Percentiles rank a stretch among this genome's conserved stretches.
Evolutionary conservation across 2,888 invertebrate genomes (phyloP).

Genomic region (Desoria tigrina): DNA sequence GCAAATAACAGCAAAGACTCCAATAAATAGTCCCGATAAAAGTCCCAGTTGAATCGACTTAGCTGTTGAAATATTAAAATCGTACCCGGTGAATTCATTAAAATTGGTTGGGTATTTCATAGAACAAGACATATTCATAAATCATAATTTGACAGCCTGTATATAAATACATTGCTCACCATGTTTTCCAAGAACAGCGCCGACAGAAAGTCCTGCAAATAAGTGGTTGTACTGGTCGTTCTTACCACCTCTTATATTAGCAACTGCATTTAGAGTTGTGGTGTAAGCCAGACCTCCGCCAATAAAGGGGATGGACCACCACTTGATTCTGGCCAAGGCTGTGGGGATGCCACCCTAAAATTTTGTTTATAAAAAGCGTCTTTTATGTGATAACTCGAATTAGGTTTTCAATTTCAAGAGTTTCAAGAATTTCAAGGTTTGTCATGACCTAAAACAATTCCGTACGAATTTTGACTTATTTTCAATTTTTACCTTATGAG

Average conservation of each 20-base stretch:
- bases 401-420: background rate
- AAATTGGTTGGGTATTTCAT: no score
- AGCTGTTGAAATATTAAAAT: constrained; percentile 22
- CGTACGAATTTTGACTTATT: no score
- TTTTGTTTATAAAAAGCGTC: no score
- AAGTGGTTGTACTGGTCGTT: constrained; percentile 39
- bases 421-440: background rate
- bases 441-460: background rate
- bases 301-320: constrained; percentile 33
- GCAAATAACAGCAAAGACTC: constrained; percentile 21
- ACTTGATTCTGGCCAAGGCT: constrained; percentile 27
- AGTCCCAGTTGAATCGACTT: constrained; percentile 25
- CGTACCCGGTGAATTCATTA: no score
- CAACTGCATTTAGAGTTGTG: constrained; percentile 14
- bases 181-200: constrained; percentile 36
- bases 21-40: constrained; percentile 15
- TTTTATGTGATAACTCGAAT: background rate
- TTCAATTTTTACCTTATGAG: constrained; percentile 27
- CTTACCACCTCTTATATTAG: constrained; percentile 40
- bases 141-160: no score
- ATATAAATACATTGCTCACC: constrained; percentile 34
- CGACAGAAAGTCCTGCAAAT: constrained; percentile 37
- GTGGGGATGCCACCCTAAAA: constrained; percentile 16
- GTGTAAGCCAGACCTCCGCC: constrained; percentile 46
- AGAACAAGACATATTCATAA: no score